phyloP scores from a whole-genome alignment of 2,113 vertebrate genomes.

The Scartelaos histophorus region DNA sequence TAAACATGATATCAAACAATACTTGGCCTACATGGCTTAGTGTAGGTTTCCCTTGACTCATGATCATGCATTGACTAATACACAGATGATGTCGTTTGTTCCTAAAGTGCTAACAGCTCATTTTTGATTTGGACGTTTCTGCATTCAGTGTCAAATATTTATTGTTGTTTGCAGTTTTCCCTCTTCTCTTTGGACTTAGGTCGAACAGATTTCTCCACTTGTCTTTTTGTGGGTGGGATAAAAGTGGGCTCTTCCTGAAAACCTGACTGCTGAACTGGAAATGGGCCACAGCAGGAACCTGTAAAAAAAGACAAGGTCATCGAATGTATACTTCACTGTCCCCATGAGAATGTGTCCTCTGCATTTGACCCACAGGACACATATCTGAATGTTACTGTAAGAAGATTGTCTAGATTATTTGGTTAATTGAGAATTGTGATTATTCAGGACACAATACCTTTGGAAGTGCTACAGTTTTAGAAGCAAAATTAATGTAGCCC shows the following conservation, averaged over 20 bases:
- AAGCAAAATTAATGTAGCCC: not conserved
- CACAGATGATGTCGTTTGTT: slow-evolving; percentile 11
- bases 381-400: slow-evolving; percentile 9
- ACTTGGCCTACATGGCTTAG: not conserved
- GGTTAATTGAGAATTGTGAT: not conserved
- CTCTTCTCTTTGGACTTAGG: slow-evolving; percentile 81
- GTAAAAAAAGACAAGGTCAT: too few relatives aligned
- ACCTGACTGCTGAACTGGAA: slow-evolving; percentile 40
- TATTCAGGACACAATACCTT: not conserved
- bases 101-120: slow-evolving; percentile 58
- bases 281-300: slow-evolving; percentile 38
- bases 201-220: slow-evolving; percentile 66
- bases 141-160: slow-evolving; percentile 14
- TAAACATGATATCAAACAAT: slow-evolving; percentile 32
- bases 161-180: slow-evolving; percentile 81
- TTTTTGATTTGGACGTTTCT: slow-evolving; percentile 3
- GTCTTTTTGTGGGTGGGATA: slow-evolving; percentile 79
- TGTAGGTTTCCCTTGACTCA: not conserved
- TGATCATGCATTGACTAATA: slow-evolving; percentile 3
- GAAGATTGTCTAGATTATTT: not conserved
- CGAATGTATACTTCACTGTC: too few relatives aligned
- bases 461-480: not conserved
- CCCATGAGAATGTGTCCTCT: too few relatives aligned
- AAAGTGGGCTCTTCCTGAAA: slow-evolving; percentile 73
- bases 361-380: not conserved